Evolutionary conservation across 2,113 vertebrate genomes (phyloP), one percentile per base, ranked within the genome.

Genomic region (Dicrurus megarhynchus): DNA sequence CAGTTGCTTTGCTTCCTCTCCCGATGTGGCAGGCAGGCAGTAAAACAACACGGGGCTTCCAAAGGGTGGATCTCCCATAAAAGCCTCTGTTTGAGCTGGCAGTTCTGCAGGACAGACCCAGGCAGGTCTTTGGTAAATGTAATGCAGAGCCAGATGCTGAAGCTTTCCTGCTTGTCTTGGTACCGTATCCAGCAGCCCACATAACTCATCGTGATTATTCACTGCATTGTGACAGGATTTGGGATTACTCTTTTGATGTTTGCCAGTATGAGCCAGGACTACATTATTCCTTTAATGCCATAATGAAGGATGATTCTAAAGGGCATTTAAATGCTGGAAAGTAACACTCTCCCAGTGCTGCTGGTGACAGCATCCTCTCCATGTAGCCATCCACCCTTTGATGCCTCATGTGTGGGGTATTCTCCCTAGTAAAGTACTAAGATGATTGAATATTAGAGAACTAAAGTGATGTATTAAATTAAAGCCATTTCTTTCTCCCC

Each of bases 11-110:
- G 12, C 41, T 75, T 56, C 19, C 47, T 35, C 35, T 65, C 5
- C 23, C 0, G 0, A 9, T 2, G 10, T 6, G 11, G 10, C 46
- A 86, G 52, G 32, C 0, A 1, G 0, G 0, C 5, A 37, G 5
- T 39, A 27, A 57, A 69, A 37, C 3, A 0, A 5, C 16, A 16
- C 9, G 8, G 32, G 7, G 33, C 7, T 79, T 59, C 28, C 2
- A 2, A 11, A 26, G 35, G 13, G 13, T 30, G 19, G 6, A 7
- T 61, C 1, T 35, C 30, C 57, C n/a, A 10, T 8, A 30, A 57
- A 49, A 67, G 2, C 27, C 50, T 24, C 50, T 14, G 17, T 10
- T 46, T 12, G 42, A 64, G n/a, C 53, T 47, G 33, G 23, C 24
- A 53, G 32, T 8, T 47, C 63, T 88, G 33, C 33, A 47, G 47